A percentile compares a stretch with the other conserved stretches of the same genome.
Evolutionary conservation across 2,113 vertebrate species (phyloP).

Genomic region (Siniperca chuatsi): DNA sequence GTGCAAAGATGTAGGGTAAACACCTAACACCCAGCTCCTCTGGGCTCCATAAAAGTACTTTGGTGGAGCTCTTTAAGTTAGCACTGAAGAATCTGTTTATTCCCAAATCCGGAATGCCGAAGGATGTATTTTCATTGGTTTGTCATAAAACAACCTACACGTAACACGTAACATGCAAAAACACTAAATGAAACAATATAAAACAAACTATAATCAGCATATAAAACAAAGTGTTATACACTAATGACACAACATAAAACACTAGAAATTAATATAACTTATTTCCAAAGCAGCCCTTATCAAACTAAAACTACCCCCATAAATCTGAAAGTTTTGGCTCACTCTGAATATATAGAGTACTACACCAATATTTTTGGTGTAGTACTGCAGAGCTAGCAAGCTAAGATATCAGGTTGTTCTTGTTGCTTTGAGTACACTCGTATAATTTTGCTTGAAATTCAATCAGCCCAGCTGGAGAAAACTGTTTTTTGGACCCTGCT

Average conservation of each 20-base stretch:
- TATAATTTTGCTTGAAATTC: constrained; percentile 29
- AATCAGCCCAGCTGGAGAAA: constrained; percentile 9
- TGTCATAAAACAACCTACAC: not conserved
- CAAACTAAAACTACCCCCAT: not conserved
- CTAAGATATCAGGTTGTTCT: not conserved
- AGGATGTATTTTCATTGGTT: not conserved
- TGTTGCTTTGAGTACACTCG: not conserved
- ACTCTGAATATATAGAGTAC: not conserved
- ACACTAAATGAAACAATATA: no score
- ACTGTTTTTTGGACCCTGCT: constrained; percentile 13
- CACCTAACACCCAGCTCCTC: not conserved
- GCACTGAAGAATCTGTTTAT: not conserved
- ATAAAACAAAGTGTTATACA: not conserved
- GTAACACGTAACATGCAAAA: not conserved
- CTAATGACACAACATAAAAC: not conserved
- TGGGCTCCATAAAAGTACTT: not conserved
- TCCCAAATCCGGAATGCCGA: not conserved
- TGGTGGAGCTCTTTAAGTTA: not conserved
- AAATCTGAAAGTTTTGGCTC: not conserved
- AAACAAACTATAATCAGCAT: not conserved
- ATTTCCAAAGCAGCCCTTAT: not conserved
- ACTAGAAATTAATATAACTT: not conserved
- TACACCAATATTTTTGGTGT: not conserved
- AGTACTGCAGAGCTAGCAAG: not conserved
- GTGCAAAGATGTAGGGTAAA: not conserved